A percentile compares a stretch with the other conserved stretches of the same genome.
These are phyloP conservation scores for Theristus sp. DNA, from an alignment of 2,888 invertebrate species.

Conservation along the genomic window DNA sequence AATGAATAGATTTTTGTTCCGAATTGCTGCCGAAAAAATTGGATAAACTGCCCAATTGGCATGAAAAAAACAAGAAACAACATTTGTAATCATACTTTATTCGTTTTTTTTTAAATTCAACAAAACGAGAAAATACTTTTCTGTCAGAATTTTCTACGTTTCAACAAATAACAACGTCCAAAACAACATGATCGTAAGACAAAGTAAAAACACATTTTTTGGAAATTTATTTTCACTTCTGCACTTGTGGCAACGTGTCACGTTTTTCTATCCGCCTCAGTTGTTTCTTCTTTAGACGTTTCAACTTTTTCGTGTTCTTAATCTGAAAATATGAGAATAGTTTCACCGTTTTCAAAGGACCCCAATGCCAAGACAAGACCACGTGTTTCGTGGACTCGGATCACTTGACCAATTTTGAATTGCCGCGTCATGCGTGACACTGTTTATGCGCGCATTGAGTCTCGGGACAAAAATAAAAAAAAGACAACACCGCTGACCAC, in stretches of 20 bases:
- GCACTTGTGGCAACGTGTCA: conserved; percentile 10
- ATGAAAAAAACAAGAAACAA: not conserved
- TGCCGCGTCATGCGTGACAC: no score
- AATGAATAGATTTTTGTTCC: no score
- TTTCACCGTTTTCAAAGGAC: not conserved
- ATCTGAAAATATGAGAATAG: conserved; percentile 18
- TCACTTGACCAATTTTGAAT: no score
- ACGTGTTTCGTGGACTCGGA: no score
- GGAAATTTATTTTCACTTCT: not conserved
- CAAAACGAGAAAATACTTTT: not conserved
- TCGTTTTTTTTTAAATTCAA: not conserved
- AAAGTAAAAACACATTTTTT: no score
- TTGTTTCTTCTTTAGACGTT: conserved; percentile 31
- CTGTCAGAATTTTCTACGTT: not conserved
- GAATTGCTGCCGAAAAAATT: no score
- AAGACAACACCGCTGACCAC: conserved; percentile 1
- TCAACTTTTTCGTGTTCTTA: conserved; percentile 29
- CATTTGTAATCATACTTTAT: not conserved
- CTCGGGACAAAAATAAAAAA: not conserved
- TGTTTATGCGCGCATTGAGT: no score
- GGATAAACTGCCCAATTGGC: no score
- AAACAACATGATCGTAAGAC: not conserved
- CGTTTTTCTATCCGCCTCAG: conserved; percentile 19
- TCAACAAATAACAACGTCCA: not conserved
- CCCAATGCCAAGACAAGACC: no score